Conservation (phyloP, 2,113 vertebrate species). For the Opisthocomus hoazin region DNA sequence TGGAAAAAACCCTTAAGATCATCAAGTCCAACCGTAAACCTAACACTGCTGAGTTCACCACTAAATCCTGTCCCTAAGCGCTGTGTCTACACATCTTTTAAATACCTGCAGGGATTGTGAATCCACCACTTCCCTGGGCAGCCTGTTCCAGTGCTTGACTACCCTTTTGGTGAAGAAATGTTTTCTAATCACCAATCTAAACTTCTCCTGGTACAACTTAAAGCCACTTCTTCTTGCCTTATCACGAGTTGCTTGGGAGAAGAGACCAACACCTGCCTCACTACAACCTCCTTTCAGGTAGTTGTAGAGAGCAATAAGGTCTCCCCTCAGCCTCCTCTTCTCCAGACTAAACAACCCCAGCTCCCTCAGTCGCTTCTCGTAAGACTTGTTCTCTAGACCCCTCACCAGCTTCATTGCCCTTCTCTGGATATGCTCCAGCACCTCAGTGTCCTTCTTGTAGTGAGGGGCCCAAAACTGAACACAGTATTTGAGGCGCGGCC, state of each 20-base stretch:
- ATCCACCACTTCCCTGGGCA: too few species aligned
- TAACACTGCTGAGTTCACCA: background rate
- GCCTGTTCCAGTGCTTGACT: too few species aligned
- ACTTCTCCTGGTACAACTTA: background rate
- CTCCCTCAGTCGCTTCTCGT: background rate
- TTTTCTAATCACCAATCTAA: background rate
- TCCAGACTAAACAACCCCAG: background rate
- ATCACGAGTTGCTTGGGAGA: background rate
- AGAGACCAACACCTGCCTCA: rapidly evolving
- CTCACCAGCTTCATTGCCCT: background rate
- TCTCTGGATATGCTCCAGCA: background rate
- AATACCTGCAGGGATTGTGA: background rate
- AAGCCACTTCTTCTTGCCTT: background rate
- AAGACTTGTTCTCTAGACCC: background rate
- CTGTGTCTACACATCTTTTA: background rate
- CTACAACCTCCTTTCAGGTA: background rate
- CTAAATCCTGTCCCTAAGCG: background rate
- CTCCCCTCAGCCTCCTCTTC: background rate
- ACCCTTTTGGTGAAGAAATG: background rate
- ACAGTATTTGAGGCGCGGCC: rapidly evolving
- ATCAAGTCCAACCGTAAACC: rapidly evolving
- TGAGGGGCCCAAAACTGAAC: background rate
- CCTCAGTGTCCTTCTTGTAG: background rate
- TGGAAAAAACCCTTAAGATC: background rate
- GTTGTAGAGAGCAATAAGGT: background rate